Percentiles rank a stretch among this genome's conserved stretches.
These are phyloP conservation scores for Acyrthosiphon pisum DNA, from an alignment of 1,140 invertebrate species.

Conservation along the genomic window DNA sequence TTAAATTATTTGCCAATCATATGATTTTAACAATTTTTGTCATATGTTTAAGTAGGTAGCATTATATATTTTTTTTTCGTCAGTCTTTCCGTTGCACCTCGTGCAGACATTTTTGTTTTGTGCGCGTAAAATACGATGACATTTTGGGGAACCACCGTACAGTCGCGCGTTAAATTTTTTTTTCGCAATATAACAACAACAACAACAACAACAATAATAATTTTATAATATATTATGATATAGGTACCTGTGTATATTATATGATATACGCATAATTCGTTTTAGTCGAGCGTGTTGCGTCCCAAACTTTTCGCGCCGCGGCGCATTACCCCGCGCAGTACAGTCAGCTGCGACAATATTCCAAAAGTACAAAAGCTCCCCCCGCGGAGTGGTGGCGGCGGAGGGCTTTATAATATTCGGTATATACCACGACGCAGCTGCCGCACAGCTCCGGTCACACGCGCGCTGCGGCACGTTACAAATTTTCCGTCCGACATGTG, in stretches of 20 bases:
- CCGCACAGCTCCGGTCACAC: slow-evolving; percentile 21
- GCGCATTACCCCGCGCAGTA: background rate
- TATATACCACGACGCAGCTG: background rate
- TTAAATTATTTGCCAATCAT: too few species aligned
- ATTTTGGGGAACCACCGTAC: background rate
- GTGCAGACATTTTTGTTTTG: background rate
- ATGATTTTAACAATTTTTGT: too few species aligned
- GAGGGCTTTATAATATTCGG: slow-evolving; percentile 1
- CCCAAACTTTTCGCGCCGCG: background rate
- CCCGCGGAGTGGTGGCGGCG: background rate
- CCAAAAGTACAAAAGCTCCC: slow-evolving; percentile 14
- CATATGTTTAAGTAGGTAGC: too few species aligned
- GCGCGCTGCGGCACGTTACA: slow-evolving; percentile 30
- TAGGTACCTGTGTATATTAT: background rate
- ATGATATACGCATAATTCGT: background rate
- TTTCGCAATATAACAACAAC: background rate
- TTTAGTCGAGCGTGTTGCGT: background rate
- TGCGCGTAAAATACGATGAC: background rate
- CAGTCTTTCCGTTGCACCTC: too few species aligned
- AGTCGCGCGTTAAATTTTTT: background rate
- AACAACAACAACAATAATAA: background rate
- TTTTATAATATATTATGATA: background rate
- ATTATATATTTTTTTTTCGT: too few species aligned
- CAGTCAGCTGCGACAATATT: slow-evolving; percentile 45
- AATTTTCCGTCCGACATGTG: slow-evolving; percentile 39